Evolutionary conservation across 2,888 invertebrate genomes (phyloP), one percentile per base, ranked within the genome.

Genomic region (Seira ritae): DNA sequence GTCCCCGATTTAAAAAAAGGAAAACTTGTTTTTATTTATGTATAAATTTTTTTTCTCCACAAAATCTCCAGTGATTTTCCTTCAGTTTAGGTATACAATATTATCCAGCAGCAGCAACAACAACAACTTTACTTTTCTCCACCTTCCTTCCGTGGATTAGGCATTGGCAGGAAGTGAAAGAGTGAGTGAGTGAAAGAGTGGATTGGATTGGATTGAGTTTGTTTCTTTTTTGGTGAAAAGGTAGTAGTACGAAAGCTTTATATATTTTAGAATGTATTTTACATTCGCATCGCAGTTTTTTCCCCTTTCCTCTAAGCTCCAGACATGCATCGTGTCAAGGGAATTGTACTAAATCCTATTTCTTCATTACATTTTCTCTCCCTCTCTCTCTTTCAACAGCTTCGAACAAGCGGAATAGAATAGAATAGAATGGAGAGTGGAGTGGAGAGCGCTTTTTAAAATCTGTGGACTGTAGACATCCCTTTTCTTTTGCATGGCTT

Each of bases 281-380:
- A 50, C 50, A 50, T 50, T 50, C 50, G 4, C 20, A 50, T n/a
- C 50, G 50, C n/a, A 46, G 10, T 24, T 66, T 20, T 20, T 15
- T 66, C 66, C 17, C 22, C 31, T 31, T 2, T 31, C n/a, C n/a
- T n/a, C n/a, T n/a, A n/a, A 31, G 31, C 8, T 31, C 3, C 8
- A 31, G 31, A 31, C 31, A 31, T 31, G 31, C 83, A 83, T 46
- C 20, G 68, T 77, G 76, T 78, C 83, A 73, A 31, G 83, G 83
- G 83, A 83, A 83, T 77, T 78, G 77, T 71, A 78, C 83, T 83
- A 83, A 83, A 83, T 83, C 83, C 83, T 83, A 83, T 83, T 83
- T 83, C 83, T 83, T 83, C 83, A 83, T 83, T 83, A 83, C 77
- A 73, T 23, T 65, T 68, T 73, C 83, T 73, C 73, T 69, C 67